Evolutionary conservation across 2,888 invertebrate genomes (phyloP), one percentile per base, ranked within the genome.

Genomic region (Phalangium opilio): DNA sequence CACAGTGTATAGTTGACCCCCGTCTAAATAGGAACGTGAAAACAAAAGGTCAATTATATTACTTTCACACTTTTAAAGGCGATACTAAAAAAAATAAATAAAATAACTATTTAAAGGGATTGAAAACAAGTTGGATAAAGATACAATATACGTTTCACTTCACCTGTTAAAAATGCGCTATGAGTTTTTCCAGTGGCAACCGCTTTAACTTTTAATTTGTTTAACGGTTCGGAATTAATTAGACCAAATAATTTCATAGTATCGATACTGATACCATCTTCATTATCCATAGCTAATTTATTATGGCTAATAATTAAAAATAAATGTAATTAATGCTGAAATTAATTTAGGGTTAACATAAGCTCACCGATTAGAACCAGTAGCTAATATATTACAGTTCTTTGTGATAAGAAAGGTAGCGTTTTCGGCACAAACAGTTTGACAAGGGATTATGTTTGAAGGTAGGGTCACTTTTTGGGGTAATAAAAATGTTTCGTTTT

Each of bases 331-430:
- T 10, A 36, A 36, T 36, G 7, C 12, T 15, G 17, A 36, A 15
- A 7, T 15, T 17, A 36, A 7, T 36, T n/a, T 33, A 33, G 10
- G 12, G 12, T 33, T 11, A n/a, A n/a, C n/a, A n/a, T 3, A 41
- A 36, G 20, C n/a, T 1, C 41, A 51, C 53, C 51, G 49, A 20
- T 53, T 53, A 39, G 43, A 50, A 14, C 53, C 53, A 47, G 49
- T 47, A 18, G 49, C 50, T 12, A 49, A 36, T 19, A 53, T 14
- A 11, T 36, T 17, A 11, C 21, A 36, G 20, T 49, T 41, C 12
- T 34, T 35, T 36, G 50, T 46, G 18, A 53, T 36, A 11, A 51
- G 21, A 38, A 53, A 53, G 7, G 53, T 50, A 32, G 47, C 47
- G 40, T 50, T 50, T 11, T 35, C 12, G n/a, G 50, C 50, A 47